These are phyloP conservation scores for Camponotus fellah DNA, from an alignment of 2,888 invertebrate genomes.

Conservation along the genomic window DNA sequence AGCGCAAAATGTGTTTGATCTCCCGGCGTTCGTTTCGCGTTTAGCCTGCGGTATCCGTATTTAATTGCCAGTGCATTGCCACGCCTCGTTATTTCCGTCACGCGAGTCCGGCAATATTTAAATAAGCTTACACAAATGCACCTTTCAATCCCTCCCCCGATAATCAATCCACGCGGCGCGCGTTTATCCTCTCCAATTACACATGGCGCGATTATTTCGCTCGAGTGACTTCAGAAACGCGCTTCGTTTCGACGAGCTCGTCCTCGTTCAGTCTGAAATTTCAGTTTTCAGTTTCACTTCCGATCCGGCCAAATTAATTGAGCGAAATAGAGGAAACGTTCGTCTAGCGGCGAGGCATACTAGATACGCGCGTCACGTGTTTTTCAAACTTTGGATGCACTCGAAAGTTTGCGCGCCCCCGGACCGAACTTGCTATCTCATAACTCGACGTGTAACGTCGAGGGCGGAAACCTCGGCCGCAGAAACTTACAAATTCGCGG, in stretches of 20 bases:
- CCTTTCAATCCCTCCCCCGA: slow-evolving; percentile 36
- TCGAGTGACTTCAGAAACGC: slow-evolving; percentile 39
- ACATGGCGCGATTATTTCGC: background rate
- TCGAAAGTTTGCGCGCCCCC: slow-evolving; percentile 28
- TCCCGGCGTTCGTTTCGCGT: slow-evolving; percentile 15
- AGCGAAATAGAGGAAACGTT: background rate
- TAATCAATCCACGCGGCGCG: slow-evolving; percentile 53
- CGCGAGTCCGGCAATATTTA: slow-evolving; percentile 70
- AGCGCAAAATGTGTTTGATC: slow-evolving; percentile 52
- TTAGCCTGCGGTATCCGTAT: slow-evolving; percentile 55
- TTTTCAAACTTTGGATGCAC: slow-evolving; percentile 48
- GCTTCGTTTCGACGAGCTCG: background rate
- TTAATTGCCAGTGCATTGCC: slow-evolving; percentile 68
- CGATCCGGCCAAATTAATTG: slow-evolving; percentile 30
- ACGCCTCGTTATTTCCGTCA: slow-evolving; percentile 74
- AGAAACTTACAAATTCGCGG: slow-evolving; percentile 58
- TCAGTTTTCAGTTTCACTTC: background rate
- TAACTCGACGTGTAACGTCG: slow-evolving; percentile 41
- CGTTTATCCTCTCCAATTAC: background rate
- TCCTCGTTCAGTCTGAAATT: background rate
- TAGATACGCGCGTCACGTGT: slow-evolving; percentile 46
- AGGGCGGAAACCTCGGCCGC: slow-evolving; percentile 12
- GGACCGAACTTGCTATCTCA: slow-evolving; percentile 45
- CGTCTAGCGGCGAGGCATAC: background rate
- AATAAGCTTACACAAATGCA: slow-evolving; percentile 67